Percentiles rank a stretch among this genome's conserved stretches.
Conservation (phyloP, 53 echinoderm and acorn worm genomes). For the Arbacia lixula region DNA sequence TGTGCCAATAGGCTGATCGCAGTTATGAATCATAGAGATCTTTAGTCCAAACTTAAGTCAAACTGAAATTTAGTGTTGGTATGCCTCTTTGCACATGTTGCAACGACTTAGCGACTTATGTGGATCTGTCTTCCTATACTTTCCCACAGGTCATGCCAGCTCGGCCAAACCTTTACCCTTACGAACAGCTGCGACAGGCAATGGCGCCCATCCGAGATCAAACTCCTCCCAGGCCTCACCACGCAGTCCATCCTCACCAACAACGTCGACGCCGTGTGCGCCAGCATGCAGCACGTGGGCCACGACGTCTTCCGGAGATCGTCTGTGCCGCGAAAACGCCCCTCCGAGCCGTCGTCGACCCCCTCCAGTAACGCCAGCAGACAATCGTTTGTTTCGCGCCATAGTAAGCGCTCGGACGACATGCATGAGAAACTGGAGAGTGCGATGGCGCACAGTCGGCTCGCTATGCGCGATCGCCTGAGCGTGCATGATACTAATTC, state of each 20-base stretch:
- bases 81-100: too few species aligned
- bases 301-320: conserved; percentile 37
- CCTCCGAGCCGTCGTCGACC: neutral
- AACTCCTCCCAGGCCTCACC: conserved; percentile 42
- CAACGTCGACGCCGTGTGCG: conserved; percentile 43
- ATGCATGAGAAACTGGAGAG: conserved; percentile 4
- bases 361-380: neutral
- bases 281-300: conserved; percentile 43
- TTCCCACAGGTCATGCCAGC: neutral
- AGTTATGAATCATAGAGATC: too few species aligned
- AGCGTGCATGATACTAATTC: neutral
- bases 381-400: conserved; percentile 33
- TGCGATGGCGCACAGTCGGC: conserved; percentile 26
- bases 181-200: neutral
- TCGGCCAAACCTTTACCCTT: neutral
- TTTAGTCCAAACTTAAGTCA: too few species aligned
- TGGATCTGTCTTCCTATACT: neutral
- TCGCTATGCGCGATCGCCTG: conserved; percentile 43
- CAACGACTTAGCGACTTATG: too few species aligned
- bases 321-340: neutral
- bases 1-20: too few species aligned
- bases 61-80: too few species aligned
- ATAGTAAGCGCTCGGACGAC: neutral
- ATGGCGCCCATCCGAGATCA: conserved; percentile 29
- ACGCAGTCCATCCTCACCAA: conserved; percentile 39